phyloP scores from a whole-genome alignment of 2,113 vertebrate genomes.

The Marmota flaviventris region DNA sequence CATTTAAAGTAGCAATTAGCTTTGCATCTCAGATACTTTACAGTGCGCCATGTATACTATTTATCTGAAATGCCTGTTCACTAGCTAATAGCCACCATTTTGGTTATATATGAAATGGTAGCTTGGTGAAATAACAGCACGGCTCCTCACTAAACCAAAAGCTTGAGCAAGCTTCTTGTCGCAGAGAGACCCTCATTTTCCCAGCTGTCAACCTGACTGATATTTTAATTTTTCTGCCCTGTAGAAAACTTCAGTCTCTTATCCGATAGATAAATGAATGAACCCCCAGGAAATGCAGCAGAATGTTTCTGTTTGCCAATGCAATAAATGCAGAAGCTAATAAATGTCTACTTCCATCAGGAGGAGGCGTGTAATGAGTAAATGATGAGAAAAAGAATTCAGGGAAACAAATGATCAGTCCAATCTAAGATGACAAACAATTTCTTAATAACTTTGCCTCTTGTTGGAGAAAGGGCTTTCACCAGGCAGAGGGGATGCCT shows the following conservation, averaged over 20 bases:
- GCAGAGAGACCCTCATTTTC: constrained; percentile 80
- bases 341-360: constrained; percentile 88
- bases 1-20: constrained; percentile 56
- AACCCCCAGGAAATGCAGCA: constrained; percentile 87
- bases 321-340: constrained; percentile 87
- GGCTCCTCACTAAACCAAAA: constrained; percentile 65
- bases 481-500: constrained; percentile 65
- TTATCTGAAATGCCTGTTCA: constrained; percentile 6
- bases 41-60: not conserved
- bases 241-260: constrained; percentile 85
- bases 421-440: constrained; percentile 85
- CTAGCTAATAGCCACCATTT: constrained; percentile 65
- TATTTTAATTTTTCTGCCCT: constrained; percentile 89
- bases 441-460: constrained; percentile 87
- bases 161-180: constrained; percentile 70
- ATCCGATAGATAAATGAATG: constrained; percentile 86
- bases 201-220: constrained; percentile 88
- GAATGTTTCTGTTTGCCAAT: constrained; percentile 85
- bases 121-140: constrained; percentile 44
- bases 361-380: constrained; percentile 89
- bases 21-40: constrained; percentile 36
- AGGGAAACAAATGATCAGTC: constrained; percentile 87
- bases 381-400: constrained; percentile 89
- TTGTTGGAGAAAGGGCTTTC: constrained; percentile 69
- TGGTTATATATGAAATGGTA: constrained; percentile 61